A percentile compares a stretch with the other conserved stretches of the same genome.
Evolutionary conservation across 2,888 invertebrate species (phyloP).

Genomic region (Clanis bilineata): DNA sequence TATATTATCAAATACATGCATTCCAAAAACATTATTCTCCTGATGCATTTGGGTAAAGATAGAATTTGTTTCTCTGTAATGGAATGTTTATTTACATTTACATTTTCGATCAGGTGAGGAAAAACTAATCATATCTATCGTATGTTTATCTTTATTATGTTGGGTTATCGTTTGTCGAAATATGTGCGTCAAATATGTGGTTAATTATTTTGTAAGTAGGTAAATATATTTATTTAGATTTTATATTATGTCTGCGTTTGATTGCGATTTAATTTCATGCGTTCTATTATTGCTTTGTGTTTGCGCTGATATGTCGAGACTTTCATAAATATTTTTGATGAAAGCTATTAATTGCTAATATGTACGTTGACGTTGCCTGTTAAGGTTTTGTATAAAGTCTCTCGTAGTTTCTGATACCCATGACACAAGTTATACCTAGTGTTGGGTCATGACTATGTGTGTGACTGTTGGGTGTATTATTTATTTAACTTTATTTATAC

Average conservation of each 20-base stretch:
- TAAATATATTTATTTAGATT: background rate
- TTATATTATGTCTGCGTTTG: background rate
- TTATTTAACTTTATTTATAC: no score
- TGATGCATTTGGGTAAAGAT: no score
- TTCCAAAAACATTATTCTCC: no score
- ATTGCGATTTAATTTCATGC: background rate
- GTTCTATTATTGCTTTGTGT: background rate
- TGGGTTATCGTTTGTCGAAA: background rate
- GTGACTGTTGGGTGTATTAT: no score
- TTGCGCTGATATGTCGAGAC: background rate
- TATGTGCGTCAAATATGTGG: no score
- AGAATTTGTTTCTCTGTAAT: no score
- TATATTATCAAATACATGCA: no score
- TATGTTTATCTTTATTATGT: background rate
- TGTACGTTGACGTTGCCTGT: background rate
- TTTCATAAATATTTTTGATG: slow-evolving; percentile 14
- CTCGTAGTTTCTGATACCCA: no score
- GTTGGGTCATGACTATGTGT: no score
- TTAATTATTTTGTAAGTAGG: background rate
- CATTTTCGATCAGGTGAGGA: background rate
- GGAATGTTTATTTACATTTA: background rate
- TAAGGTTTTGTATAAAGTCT: background rate
- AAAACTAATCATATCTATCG: background rate
- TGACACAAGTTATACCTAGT: no score
- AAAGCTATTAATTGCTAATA: background rate